phyloP scores from a whole-genome alignment of 1,140 invertebrate genomes.

The Lepidotrigona ventralis region DNA sequence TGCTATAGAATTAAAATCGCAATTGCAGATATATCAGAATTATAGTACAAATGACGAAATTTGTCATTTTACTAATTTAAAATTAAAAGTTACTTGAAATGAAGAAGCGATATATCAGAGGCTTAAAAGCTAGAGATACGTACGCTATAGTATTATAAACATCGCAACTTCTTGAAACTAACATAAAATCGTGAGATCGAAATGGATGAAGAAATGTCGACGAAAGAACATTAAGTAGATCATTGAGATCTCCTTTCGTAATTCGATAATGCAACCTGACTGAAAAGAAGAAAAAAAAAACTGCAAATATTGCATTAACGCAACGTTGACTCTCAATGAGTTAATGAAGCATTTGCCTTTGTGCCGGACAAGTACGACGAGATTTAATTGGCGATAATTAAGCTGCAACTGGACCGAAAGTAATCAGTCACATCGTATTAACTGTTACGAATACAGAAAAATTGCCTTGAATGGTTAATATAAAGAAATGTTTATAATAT shows the following conservation, averaged over 20 bases:
- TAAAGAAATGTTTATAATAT: neutral
- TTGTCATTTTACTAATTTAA: no score
- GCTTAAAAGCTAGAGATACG: no score
- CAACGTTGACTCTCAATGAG: neutral
- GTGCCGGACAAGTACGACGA: neutral
- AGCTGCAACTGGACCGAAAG: neutral
- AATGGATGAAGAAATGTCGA: neutral
- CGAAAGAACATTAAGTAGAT: neutral
- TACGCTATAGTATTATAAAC: no score
- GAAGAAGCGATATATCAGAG: no score
- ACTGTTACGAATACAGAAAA: neutral
- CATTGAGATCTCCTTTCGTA: neutral
- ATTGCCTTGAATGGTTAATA: neutral
- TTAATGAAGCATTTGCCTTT: neutral
- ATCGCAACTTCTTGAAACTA: neutral
- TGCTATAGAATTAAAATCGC: no score
- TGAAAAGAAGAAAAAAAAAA: neutral
- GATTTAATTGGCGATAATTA: neutral
- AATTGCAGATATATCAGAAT: no score
- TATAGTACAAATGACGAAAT: no score
- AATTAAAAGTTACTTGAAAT: no score
- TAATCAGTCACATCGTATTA: neutral
- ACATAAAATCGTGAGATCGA: neutral
- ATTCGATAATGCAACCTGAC: neutral
- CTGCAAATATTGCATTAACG: neutral